Conservation (phyloP, 2,797 vertebrate species). For the Monodelphis domestica region DNA sequence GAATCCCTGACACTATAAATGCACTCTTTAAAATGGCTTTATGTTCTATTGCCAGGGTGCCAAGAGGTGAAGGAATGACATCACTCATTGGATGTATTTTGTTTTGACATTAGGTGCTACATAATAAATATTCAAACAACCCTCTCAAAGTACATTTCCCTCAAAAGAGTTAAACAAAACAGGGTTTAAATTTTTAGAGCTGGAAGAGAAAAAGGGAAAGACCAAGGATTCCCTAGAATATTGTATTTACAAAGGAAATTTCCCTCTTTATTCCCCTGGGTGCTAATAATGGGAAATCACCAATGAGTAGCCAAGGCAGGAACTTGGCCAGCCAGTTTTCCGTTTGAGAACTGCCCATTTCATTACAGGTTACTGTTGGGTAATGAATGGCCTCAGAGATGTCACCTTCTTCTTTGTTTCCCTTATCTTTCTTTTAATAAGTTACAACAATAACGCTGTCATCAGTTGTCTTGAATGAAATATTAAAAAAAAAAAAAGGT, state of each 20-base stretch:
- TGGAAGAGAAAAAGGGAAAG: not conserved
- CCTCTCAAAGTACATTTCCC: not conserved
- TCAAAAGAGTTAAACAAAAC: not conserved
- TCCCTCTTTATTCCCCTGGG: not conserved
- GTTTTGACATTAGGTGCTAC: not conserved
- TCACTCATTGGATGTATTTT: not conserved
- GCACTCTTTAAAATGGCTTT: not conserved
- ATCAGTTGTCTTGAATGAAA: not conserved
- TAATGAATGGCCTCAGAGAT: not conserved
- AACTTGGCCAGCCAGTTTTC: not conserved
- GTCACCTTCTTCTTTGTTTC: not conserved
- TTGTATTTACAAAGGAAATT: not conserved
- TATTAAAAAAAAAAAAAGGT: not conserved
- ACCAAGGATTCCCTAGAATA: not conserved
- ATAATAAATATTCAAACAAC: not conserved
- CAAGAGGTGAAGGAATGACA: not conserved
- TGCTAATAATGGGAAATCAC: not conserved
- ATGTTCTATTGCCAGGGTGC: not conserved
- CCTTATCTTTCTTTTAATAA: not conserved
- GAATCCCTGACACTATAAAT: not conserved
- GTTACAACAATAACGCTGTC: not conserved
- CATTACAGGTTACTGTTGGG: not conserved
- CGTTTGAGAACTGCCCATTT: not conserved
- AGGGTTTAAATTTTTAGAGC: not conserved
- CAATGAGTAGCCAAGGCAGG: not conserved